Evolutionary conservation across 1,140 invertebrate genomes (phyloP), one percentile per base, ranked within the genome.

Genomic region (Diabrotica virgifera): DNA sequence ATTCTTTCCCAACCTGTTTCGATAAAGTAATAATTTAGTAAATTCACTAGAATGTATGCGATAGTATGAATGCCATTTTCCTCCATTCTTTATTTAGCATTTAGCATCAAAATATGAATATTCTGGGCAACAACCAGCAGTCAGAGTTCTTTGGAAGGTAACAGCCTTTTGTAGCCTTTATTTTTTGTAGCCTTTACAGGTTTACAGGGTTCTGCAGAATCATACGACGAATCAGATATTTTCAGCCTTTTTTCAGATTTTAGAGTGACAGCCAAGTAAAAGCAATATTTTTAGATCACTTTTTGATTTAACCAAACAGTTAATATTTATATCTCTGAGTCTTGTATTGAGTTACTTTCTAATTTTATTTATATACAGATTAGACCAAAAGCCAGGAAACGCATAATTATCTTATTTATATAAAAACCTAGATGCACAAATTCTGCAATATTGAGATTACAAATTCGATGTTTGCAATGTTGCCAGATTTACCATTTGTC

Each of bases 151-250:
- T 36, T 52, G 52, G 36, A 35, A 37, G 36, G 36, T 58, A 13
- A 13, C n/a, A 35, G n/a, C n/a, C n/a, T n/a, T 40, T 13, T n/a
- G 35, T 8, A 61, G 59, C 46, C 46, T 62, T 36, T 12, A 46
- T 62, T 64, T 68, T 66, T 64, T 64, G 68, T 62, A 68, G 65
- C 68, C 69, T 66, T 70, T 69, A 69, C 53, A 69, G 64, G 50
- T 63, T 60, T 52, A 65, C 58, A 59, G 58, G 37, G 37, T 59
- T 59, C 58, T 9, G 40, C 58, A 59, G 46, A 59, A 59, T 46
- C 12, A 12, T 59, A 38, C 24, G 10, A 14, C 36, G 40, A 38
- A 52, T 9, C 24, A 35, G 2, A 54, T 59, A 54, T 36, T 59
- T 59, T 59, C 58, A 59, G 58, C 58, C 7, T 57, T 37, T 36